Evolutionary conservation across 2,797 vertebrate genomes (phyloP), one percentile per base, ranked within the genome.

Genomic region (Lacerta bilineata): DNA sequence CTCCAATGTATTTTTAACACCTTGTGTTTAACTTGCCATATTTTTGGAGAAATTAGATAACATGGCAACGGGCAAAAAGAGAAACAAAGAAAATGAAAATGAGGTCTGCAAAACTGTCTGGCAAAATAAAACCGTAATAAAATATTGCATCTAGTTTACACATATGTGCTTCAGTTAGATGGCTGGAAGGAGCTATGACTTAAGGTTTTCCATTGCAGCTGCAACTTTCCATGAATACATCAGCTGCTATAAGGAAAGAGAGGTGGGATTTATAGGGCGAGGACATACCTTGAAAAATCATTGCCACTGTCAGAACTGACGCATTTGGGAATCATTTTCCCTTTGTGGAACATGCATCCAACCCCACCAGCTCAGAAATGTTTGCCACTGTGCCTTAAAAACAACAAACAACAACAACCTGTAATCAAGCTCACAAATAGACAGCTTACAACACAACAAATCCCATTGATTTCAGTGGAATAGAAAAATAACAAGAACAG

Each of bases 171-270:
- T 78, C 82, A 95, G 91, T 91, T 91, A 93, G 55, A 72, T 88
- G 91, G 90, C 86, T 93, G 86, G 88, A 92, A 90, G 78, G 86
- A 87, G 92, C 90, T 93, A 92, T 93, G 95, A 88, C 90, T 91
- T 91, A 93, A 93, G 86, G 89, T 94, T 94, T 96, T 95, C 91
- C 36, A 0, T 92, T 90, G 89, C 2, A 2, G 90, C 91, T 93
- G 88, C 77, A 90, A 75, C 74, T 80, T 89, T 77, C 75, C 90
- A 90, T 93, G 89, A 95, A 93, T 91, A 27, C 76, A 15, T 36
- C 88, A 66, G 85, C 80, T 90, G 74, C 71, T 91, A 10, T 79
- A 91, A 93, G 88, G 90, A 77, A 77, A 89, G 39, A 94, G 80
- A 91, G 91, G 89, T 89, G 89, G 86, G 59, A 84, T 94, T 93